A percentile compares a stretch with the other conserved stretches of the same genome.
phyloP scores from a whole-genome alignment of 2,888 invertebrate species.

The Acrocera orbiculus region DNA sequence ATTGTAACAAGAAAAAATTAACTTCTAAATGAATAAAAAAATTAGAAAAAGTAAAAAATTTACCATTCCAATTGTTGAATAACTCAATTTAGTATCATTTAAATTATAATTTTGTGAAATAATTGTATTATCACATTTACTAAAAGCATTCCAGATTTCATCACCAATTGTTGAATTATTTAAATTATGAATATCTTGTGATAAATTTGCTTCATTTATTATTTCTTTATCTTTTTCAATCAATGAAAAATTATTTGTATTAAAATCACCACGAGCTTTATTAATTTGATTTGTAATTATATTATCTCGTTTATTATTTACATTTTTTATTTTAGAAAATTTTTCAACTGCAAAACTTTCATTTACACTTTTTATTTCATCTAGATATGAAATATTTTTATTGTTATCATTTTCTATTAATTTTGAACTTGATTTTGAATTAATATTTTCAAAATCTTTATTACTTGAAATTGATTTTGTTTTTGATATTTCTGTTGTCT shows the following conservation, averaged over 20 bases:
- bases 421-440: background rate
- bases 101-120: conserved; percentile 14
- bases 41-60: too few relatives aligned
- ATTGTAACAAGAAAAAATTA: too few relatives aligned
- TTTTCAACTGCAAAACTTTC: background rate
- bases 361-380: too few relatives aligned
- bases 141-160: conserved; percentile 19
- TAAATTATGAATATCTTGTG: background rate
- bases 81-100: conserved; percentile 19
- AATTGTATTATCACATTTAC: conserved; percentile 16
- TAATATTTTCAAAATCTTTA: background rate
- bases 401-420: background rate
- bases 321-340: background rate
- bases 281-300: background rate
- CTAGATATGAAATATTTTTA: too few relatives aligned
- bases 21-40: too few relatives aligned
- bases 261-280: background rate
- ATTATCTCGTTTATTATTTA: background rate
- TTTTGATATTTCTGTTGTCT: background rate
- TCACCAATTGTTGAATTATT: conserved; percentile 1
- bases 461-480: background rate
- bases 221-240: too few relatives aligned
- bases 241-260: too few relatives aligned
- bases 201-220: background rate
- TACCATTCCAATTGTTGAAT: conserved; percentile 23